A percentile compares a stretch with the other conserved stretches of the same genome.
phyloP scores from a whole-genome alignment of 2,888 invertebrate species.

The Parasteatoda lunata region DNA sequence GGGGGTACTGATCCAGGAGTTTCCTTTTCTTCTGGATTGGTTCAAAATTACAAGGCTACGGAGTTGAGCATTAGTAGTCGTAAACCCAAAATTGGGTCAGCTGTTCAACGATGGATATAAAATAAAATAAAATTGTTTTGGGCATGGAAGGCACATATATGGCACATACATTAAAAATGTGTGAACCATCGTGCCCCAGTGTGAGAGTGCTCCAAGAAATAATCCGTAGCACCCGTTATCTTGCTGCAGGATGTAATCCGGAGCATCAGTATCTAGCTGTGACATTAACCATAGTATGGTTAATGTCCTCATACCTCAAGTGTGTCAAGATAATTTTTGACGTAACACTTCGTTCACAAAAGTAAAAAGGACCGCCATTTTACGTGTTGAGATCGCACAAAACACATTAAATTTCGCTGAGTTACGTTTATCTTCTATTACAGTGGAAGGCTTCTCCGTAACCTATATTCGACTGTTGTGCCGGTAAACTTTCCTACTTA shows the following conservation, averaged over 20 bases:
- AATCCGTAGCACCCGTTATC: background rate
- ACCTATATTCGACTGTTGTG: background rate
- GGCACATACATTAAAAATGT: background rate
- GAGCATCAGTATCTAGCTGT: background rate
- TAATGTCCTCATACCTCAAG: background rate
- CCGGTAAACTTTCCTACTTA: background rate
- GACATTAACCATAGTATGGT: background rate
- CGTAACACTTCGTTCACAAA: background rate
- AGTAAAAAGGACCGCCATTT: background rate
- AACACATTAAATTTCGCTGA: background rate
- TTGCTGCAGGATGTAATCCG: background rate
- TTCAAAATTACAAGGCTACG: too few species aligned
- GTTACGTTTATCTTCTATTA: slow-evolving; percentile 1
- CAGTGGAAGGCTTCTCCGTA: background rate
- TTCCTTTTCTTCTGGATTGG: too few species aligned
- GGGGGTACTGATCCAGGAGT: too few species aligned
- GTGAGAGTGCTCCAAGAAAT: background rate
- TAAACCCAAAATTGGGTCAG: too few species aligned
- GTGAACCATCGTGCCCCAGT: background rate
- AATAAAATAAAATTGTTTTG: slow-evolving; percentile 15
- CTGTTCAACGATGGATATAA: too few species aligned
- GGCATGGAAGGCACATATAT: slow-evolving; percentile 3
- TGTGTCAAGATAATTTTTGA: background rate
- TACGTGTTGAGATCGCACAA: background rate
- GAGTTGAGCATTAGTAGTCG: too few species aligned